Conservation (phyloP, 37 sponge, comb jelly and placozoan genomes). For the Cliona cf. orientalis region DNA sequence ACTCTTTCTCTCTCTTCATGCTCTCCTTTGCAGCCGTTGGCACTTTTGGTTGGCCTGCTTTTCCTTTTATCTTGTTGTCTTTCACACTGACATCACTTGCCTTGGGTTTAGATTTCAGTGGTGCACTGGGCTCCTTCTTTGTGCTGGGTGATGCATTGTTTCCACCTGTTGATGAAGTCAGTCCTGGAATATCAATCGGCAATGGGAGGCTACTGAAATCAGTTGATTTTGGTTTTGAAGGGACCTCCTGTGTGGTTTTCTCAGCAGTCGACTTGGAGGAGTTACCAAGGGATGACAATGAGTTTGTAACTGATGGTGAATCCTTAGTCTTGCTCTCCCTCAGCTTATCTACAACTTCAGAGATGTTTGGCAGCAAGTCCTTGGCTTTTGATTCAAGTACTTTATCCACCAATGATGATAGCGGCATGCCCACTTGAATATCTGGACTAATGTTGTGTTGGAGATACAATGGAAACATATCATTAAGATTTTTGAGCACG, state of each 20-base stretch:
- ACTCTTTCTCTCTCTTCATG: slow-evolving; percentile 3
- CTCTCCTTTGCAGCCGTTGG: slow-evolving; percentile 16
- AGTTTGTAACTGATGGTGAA: background rate
- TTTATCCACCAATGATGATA: slow-evolving; percentile 41
- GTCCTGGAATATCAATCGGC: slow-evolving; percentile 52
- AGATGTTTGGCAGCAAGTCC: slow-evolving; percentile 54
- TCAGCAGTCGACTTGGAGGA: background rate
- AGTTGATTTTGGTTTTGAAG: background rate
- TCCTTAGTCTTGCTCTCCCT: background rate
- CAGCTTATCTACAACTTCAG: slow-evolving; percentile 30
- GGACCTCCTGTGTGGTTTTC: no score
- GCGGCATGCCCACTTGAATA: slow-evolving; percentile 37
- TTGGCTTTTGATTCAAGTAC: slow-evolving; percentile 45
- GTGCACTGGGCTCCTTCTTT: slow-evolving; percentile 12
- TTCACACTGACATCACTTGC: background rate
- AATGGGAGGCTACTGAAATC: background rate
- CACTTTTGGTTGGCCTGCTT: slow-evolving; percentile 1
- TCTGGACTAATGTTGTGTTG: slow-evolving; percentile 17
- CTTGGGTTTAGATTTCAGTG: slow-evolving; percentile 8
- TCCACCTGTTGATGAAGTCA: background rate
- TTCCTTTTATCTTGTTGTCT: background rate
- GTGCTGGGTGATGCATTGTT: background rate
- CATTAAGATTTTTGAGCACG: background rate
- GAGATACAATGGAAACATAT: background rate
- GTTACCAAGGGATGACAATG: background rate